Evolutionary conservation across 23 tunicate species (phyloP), one percentile per base, ranked within the genome.

Genomic region (Botrylloides violaceus): DNA sequence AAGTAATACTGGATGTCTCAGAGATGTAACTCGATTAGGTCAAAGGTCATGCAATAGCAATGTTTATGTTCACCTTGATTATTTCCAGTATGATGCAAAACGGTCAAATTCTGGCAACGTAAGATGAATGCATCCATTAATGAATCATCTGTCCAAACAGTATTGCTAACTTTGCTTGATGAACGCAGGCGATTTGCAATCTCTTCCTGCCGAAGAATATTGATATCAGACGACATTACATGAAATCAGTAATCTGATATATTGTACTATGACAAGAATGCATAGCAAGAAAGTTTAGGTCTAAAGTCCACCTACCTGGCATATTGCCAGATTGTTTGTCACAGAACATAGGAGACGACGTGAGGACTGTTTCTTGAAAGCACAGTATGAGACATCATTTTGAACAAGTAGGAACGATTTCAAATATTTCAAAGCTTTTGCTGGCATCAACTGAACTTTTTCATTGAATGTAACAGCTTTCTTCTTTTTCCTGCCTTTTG

Each of bases 271-370:
- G n/a, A n/a, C n/a, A n/a, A 60, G 23, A 1, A 24, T 24, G 28
- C 15, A 21, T n/a, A 12, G 12, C 18, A 18, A 47, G 55, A 18
- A 12, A 47, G 18, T 12, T 18, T 47, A 12, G 55, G 12, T 47
- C 18, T 12, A 47, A 18, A 47, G 55, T 47, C 55, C 12, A 12
- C 55, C 55, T 43, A 68, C 74, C 74, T 68, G 74, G 58, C 74
- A 68, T 24, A 25, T 19, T 43, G 36, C 74, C 36, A 68, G 58
- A 43, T 23, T 37, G 12, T 39, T 68, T 21, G 58, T 5, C 24
- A 68, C 37, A 18, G 74, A 36, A 18, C 22, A 1, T 28, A 68
- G 28, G 22, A 68, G 23, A n/a, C 37, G 15, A 18, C 19, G 22
- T 24, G 32, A 43, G 24, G 36, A 2, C 18, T 21, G 25, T 5